Percentiles rank a stretch among this genome's conserved stretches.
Conservation (phyloP, 2,113 vertebrate species). For the Psephotus haematonotus region DNA sequence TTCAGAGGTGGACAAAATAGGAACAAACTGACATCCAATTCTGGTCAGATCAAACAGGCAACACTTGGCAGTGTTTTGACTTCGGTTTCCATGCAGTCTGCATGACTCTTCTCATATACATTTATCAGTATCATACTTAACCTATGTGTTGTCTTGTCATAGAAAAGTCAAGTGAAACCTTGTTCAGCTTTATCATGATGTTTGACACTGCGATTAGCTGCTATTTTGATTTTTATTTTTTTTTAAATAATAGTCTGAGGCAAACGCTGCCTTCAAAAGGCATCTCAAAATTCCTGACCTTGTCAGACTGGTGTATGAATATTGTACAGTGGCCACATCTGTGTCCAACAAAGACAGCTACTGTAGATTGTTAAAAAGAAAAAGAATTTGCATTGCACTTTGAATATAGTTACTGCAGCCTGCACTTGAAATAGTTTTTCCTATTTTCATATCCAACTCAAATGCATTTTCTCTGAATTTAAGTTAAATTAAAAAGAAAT, state of each 20-base stretch:
- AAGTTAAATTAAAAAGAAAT: neutral
- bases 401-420: neutral
- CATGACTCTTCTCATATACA: neutral
- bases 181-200: neutral
- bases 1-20: constrained; percentile 27
- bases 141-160: neutral
- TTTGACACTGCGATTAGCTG: constrained; percentile 27
- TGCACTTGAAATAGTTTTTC: constrained; percentile 28
- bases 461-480: constrained; percentile 27
- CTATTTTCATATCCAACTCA: constrained; percentile 14
- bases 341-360: neutral
- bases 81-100: neutral
- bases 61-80: neutral
- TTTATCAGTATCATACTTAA: neutral
- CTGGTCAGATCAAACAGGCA: neutral
- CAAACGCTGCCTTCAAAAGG: constrained; percentile 23
- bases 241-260: neutral
- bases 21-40: neutral
- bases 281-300: constrained; percentile 15
- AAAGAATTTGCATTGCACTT: neutral
- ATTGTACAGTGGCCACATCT: neutral
- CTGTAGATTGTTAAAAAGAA: neutral
- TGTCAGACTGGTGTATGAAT: neutral
- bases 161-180: neutral
- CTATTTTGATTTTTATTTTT: constrained; percentile 18